A percentile compares a stretch with the other conserved stretches of the same genome.
These are phyloP conservation scores for Sebastes trivittatus DNA, from an alignment of 2,797 vertebrate species.

Conservation along the genomic window DNA sequence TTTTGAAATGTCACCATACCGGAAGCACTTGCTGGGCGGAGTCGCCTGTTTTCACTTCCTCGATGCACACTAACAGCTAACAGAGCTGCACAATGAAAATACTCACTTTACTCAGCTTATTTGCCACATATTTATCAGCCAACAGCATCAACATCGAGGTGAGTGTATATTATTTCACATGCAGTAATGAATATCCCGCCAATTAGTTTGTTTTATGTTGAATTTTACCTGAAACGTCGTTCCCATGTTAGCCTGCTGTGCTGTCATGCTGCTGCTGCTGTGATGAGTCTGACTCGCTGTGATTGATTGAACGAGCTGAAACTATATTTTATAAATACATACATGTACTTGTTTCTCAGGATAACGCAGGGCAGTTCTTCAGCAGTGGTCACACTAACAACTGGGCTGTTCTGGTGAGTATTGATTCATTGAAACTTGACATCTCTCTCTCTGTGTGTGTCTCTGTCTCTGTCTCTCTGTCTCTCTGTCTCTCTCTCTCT, in stretches of 20 bases:
- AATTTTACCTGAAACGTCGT: background rate
- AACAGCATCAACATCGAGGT: slow-evolving; percentile 72
- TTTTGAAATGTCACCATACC: slow-evolving; percentile 37
- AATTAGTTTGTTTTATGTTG: background rate
- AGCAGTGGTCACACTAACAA: slow-evolving; percentile 97
- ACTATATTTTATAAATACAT: background rate
- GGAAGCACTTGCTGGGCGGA: slow-evolving; percentile 32
- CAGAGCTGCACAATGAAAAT: slow-evolving; percentile 55
- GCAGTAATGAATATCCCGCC: rapidly evolving
- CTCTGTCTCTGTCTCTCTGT: no score
- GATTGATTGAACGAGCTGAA: background rate
- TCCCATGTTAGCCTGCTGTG: slow-evolving; percentile 19
- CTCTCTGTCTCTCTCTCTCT: no score
- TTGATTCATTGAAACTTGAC: background rate
- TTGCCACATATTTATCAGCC: slow-evolving; percentile 17
- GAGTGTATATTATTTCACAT: background rate
- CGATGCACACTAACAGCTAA: background rate
- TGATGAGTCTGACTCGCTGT: background rate
- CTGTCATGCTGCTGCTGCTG: slow-evolving; percentile 27
- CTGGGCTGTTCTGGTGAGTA: slow-evolving; percentile 96
- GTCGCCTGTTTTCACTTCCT: slow-evolving; percentile 58
- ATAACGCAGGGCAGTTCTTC: slow-evolving; percentile 88
- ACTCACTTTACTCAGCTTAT: slow-evolving; percentile 50
- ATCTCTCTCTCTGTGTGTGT: no score
- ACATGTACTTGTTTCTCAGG: slow-evolving; percentile 65